Evolutionary conservation across 1,140 invertebrate genomes (phyloP), one percentile per base, ranked within the genome.

Genomic region (Ostrea denselamellosa): DNA sequence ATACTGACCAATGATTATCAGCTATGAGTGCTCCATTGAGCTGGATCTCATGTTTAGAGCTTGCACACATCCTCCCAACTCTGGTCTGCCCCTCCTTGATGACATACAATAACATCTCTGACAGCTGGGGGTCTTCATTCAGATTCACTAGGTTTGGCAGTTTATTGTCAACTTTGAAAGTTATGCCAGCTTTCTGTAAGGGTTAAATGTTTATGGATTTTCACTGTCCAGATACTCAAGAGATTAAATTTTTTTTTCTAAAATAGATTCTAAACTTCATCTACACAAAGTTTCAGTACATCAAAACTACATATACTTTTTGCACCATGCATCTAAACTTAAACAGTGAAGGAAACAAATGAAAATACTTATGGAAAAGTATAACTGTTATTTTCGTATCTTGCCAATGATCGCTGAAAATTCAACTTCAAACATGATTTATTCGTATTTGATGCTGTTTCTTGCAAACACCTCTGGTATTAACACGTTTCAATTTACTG

Each of bases 81-180:
- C 90, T 90, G 2, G 95, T 95, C 54, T 93, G 89, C 2, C 95
- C 95, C 77, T 94, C 92, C 65, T 95, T 94, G 77, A 97, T 92
- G 0, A 96, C 93, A 92, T 97, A 97, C 88, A 96, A 95, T 85
- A 97, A 94, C 8, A 96, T 96, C 91, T 97, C 96, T 2, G 96
- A 96, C n/a, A 97, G 93, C 92, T 96, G 96, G 8, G 97, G 96
- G 94, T 97, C 97, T 65, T 96, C 96, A 71, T 96, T 95, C 25
- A 97, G 95, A 95, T 97, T 97, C 17, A 97, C 95, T 12, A 97
- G 93, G 92, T 96, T 93, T 0, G 95, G 95, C 52, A 93, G 90
- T 17, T 90, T 89, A 81, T 93, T 94, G 89, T 95, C 93, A 2
- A 95, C 91, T 85, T 94, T 94, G 28, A 94, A 91, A 0, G 93